phyloP scores from a whole-genome alignment of 2,113 vertebrate genomes.

The Smithornis capensis region DNA sequence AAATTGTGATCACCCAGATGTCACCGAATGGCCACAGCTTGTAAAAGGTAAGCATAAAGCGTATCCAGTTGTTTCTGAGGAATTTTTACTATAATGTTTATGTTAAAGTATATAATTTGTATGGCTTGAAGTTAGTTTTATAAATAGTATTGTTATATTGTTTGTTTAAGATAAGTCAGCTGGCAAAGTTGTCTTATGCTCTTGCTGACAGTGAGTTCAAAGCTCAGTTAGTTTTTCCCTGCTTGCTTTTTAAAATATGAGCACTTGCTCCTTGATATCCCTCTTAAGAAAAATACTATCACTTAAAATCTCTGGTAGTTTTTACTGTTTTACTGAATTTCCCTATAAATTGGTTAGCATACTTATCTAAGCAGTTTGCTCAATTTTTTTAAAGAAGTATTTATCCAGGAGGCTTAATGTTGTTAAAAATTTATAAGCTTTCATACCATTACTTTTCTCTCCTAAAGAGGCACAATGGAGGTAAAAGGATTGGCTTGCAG shows the following conservation, averaged over 20 bases:
- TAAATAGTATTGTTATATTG: not conserved
- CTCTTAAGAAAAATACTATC: not conserved
- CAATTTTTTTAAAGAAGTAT: not conserved
- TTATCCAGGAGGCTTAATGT: not conserved
- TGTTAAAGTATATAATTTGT: not conserved
- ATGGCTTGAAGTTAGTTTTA: not conserved
- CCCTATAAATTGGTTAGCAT: not conserved
- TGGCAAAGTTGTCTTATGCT: not conserved
- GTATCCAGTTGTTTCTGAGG: not conserved
- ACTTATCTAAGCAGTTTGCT: not conserved
- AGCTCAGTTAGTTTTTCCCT: not conserved
- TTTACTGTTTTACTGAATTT: not conserved
- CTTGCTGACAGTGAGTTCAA: not conserved
- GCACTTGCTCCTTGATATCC: not conserved
- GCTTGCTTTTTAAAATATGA: not conserved
- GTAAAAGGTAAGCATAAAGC: constrained; percentile 78
- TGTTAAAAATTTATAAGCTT: constrained; percentile 11
- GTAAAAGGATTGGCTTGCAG: constrained; percentile 48
- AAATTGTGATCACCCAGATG: constrained; percentile 82
- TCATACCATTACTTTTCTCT: constrained; percentile 20
- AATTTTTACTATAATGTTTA: not conserved
- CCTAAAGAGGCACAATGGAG: constrained; percentile 19
- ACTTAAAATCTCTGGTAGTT: not conserved
- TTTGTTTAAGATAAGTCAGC: constrained; percentile 23
- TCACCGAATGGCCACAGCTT: constrained; percentile 86